Base-by-base conservation (phyloP, 2,113 vertebrate genomes). In the Amphiprion percula region DNA sequence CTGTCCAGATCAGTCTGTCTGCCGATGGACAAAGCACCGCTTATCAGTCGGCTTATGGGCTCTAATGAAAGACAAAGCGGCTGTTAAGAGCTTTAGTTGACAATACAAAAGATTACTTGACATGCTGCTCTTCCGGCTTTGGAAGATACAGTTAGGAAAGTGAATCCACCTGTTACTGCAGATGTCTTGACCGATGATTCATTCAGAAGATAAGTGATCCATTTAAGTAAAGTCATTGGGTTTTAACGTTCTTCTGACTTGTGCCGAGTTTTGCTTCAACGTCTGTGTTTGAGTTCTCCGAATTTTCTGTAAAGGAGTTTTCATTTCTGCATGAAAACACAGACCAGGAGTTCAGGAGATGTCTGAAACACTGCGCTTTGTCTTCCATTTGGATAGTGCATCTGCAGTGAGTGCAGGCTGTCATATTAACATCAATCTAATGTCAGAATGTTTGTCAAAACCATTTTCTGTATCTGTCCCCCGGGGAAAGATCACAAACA, bases 31-130 rank as follows among this genome's bases (percentile, higher is more conserved):
- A 82, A 70, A 87, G 74, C 77, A 0, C 37, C 10, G 46, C 77
- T 67, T 78, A 74, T 87, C 77, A 33, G 23, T 23, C 37, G 0
- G 63, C 55, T 79, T 64, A 59, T 37, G 53, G 65, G 30, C 56
- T 80, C 28, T 61, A 50, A 49, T 75, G 87, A 88, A 71, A 83
- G 80, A 90, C 64, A 54, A 63, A 82, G 75, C 9, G 61, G 59
- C 82, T 62, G 54, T 53, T 74, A 77, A 82, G 84, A 83, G 82
- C 71, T 73, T 81, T 58, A 66, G 37, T n/a, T 66, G 28, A 82
- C 71, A 10, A 72, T 52, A 61, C 50, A 55, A 77, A 65, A 56
- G 65, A 74, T 70, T 63, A 65, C 61, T 21, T 26, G 10, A 69
- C 54, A 33, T 30, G 61, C 59, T 70, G 23, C 65, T 52, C 56